Percentiles rank a stretch among this genome's conserved stretches.
These are phyloP conservation scores for Tragelaphus imberbis DNA, from an alignment of 2,113 vertebrate species.

Conservation along the genomic window DNA sequence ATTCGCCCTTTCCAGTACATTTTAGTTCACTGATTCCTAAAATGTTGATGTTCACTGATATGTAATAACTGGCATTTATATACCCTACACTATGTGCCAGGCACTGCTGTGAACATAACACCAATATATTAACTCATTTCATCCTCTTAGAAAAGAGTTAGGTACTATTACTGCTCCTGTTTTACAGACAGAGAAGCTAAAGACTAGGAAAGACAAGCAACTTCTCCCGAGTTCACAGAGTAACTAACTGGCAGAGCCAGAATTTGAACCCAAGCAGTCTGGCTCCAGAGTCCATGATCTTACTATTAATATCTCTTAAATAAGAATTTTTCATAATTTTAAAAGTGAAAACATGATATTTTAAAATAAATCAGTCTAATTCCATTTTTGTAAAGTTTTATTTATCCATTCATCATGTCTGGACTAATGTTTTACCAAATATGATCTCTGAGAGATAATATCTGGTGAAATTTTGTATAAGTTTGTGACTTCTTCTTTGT, in stretches of 20 bases:
- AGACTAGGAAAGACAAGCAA: background rate
- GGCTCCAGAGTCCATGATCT: background rate
- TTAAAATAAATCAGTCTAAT: background rate
- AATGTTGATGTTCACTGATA: background rate
- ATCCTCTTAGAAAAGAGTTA: background rate
- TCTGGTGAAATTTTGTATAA: background rate
- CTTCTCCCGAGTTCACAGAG: background rate
- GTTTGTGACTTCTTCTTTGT: background rate
- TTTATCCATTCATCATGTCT: background rate
- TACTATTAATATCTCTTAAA: background rate
- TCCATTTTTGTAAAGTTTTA: constrained; percentile 27
- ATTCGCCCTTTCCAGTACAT: background rate
- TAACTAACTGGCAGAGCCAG: background rate
- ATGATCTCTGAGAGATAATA: constrained; percentile 10
- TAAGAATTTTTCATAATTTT: background rate
- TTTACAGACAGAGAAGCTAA: background rate
- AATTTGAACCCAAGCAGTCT: background rate
- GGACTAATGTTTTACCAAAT: background rate
- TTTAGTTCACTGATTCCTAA: background rate
- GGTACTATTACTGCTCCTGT: background rate
- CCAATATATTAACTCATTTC: background rate
- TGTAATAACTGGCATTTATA: background rate
- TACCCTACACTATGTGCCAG: background rate
- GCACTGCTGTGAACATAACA: background rate
- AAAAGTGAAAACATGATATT: background rate